Evolutionary conservation across 2,888 invertebrate genomes (phyloP).

Genomic region (Altica lythri): DNA sequence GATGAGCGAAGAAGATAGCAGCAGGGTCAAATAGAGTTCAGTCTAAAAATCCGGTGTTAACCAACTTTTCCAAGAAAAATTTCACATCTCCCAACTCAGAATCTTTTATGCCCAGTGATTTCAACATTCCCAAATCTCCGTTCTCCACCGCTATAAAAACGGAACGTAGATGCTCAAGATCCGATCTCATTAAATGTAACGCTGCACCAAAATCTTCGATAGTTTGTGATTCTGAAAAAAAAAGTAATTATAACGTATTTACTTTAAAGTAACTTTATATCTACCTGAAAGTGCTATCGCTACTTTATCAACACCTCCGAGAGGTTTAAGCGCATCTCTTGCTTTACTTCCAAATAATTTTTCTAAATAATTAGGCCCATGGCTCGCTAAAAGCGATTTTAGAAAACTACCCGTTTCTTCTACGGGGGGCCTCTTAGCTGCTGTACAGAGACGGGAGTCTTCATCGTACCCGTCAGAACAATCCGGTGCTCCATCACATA

Average conservation of each 20-base stretch:
- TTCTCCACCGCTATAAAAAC: conserved; percentile 96
- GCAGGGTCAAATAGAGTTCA: conserved; percentile 64
- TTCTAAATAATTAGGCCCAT: conserved; percentile 95
- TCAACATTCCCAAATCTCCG: conserved; percentile 91
- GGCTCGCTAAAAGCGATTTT: conserved; percentile 90
- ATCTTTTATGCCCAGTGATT: conserved; percentile 92
- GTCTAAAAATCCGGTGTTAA: conserved; percentile 94
- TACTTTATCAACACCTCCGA: conserved; percentile 94
- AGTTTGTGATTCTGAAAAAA: conserved; percentile 83
- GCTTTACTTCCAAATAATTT: conserved; percentile 96
- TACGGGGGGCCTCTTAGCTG: conserved; percentile 95
- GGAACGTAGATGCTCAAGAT: conserved; percentile 89
- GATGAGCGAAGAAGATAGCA: conserved; percentile 72
- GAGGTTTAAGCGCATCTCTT: conserved; percentile 84
- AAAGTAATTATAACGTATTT: conserved; percentile 1
- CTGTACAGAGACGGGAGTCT: conserved; percentile 92
- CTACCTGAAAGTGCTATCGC: conserved; percentile 93
- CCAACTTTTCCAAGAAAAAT: conserved; percentile 93
- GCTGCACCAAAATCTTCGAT: conserved; percentile 94
- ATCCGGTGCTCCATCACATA: conserved; percentile 93
- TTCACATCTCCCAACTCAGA: conserved; percentile 94
- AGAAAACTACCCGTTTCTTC: conserved; percentile 96
- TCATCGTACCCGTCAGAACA: conserved; percentile 96
- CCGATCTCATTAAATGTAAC: conserved; percentile 81
- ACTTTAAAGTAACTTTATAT: background rate